phyloP scores from a whole-genome alignment of 2,888 invertebrate species.

The Agapostemon virescens region DNA sequence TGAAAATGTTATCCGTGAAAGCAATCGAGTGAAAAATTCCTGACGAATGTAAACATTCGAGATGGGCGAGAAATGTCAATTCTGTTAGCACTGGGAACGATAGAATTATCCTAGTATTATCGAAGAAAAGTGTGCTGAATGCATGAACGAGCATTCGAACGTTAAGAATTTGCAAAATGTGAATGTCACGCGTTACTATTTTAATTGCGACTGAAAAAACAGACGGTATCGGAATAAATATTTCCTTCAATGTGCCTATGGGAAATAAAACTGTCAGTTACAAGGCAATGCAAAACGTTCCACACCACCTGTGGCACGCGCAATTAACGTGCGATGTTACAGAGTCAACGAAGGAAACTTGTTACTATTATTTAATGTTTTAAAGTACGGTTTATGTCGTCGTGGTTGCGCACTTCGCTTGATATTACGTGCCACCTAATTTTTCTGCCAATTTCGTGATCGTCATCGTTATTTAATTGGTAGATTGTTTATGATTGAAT shows the following conservation, averaged over 20 bases:
- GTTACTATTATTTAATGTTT: conserved; percentile 20
- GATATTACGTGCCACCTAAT: too few species aligned
- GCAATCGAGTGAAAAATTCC: background rate
- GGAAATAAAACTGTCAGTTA: conserved; percentile 12
- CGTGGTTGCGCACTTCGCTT: too few species aligned
- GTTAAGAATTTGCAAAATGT: background rate
- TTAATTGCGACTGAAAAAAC: background rate
- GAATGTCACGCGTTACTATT: background rate
- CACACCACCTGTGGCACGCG: conserved; percentile 6
- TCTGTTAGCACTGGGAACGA: background rate
- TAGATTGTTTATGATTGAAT: too few species aligned
- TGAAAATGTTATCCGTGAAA: background rate
- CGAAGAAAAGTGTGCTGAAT: background rate
- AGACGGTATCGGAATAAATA: background rate
- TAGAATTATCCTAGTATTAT: background rate
- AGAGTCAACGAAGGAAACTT: conserved; percentile 1
- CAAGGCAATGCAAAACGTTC: conserved; percentile 5
- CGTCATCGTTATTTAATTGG: background rate
- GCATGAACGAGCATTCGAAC: background rate
- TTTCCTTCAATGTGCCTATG: background rate
- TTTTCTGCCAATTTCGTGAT: too few species aligned
- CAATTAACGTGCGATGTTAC: conserved; percentile 21
- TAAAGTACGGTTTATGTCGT: background rate
- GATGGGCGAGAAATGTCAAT: background rate
- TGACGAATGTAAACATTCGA: background rate